phyloP scores from a whole-genome alignment of 1,140 invertebrate species.

The Monochamus saltuarius region DNA sequence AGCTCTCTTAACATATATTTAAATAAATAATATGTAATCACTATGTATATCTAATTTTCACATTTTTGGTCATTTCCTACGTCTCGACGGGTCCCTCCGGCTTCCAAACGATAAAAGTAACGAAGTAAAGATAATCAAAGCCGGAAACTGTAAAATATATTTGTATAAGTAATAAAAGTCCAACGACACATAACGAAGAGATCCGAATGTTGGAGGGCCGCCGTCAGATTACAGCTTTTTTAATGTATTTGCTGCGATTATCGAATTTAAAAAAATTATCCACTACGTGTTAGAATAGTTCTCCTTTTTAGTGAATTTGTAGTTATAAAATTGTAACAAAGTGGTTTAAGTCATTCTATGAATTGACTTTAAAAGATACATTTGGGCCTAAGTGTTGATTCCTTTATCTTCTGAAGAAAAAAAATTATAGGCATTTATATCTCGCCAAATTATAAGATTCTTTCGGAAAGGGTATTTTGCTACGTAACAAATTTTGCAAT shows the following conservation, averaged over 20 bases:
- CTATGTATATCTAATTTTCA: conserved; percentile 35
- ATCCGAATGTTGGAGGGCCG: not conserved
- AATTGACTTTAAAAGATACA: conserved; percentile 34
- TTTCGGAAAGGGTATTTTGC: not conserved
- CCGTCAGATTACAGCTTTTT: conserved; percentile 16
- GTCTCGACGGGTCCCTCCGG: conserved; percentile 12
- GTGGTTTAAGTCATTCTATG: conserved; percentile 34
- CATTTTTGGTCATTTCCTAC: conserved; percentile 31
- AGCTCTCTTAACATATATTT: conserved; percentile 35
- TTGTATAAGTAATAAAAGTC: conserved; percentile 5
- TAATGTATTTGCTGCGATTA: conserved; percentile 39
- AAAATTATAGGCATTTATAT: conserved; percentile 9
- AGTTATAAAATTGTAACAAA: conserved; percentile 30
- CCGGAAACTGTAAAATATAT: not conserved
- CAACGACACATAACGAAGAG: conserved; percentile 24
- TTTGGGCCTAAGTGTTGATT: conserved; percentile 27
- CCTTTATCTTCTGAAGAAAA: not conserved
- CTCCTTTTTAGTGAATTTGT: conserved; percentile 42
- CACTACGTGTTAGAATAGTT: conserved; percentile 42
- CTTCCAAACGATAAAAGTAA: conserved; percentile 7
- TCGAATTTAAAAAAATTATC: conserved; percentile 43
- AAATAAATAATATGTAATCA: conserved; percentile 34
- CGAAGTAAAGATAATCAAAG: conserved; percentile 17
- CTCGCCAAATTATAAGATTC: not conserved
- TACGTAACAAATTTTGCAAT: too few relatives aligned